A percentile compares a stretch with the other conserved stretches of the same genome.
Evolutionary conservation across 1,140 invertebrate genomes (phyloP).

Genomic region (Epicauta chinensis): DNA sequence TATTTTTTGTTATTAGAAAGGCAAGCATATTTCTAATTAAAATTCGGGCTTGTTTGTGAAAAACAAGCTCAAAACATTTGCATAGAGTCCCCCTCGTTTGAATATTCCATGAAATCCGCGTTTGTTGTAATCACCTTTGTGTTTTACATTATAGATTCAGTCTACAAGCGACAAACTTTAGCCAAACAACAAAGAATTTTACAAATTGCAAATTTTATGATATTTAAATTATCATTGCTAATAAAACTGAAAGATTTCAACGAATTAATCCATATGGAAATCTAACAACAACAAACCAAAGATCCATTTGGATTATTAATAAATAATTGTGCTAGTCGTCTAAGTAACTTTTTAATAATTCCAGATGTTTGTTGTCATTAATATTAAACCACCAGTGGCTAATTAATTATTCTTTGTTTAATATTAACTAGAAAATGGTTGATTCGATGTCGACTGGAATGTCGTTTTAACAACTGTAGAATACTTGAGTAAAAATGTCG

Average conservation of each 20-base stretch:
- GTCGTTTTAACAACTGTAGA: too few species aligned
- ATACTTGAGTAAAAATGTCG: too few species aligned
- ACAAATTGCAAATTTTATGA: not conserved
- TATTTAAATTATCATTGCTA: not conserved
- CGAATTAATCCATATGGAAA: not conserved
- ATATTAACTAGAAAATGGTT: too few species aligned
- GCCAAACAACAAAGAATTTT: slow-evolving; percentile 2
- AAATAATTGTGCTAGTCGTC: too few species aligned
- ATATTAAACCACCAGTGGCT: too few species aligned
- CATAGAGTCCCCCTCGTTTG: slow-evolving; percentile 19
- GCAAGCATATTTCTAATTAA: slow-evolving; percentile 22
- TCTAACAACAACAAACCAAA: not conserved
- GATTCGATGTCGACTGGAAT: too few species aligned
- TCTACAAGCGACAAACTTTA: slow-evolving; percentile 6
- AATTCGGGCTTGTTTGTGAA: slow-evolving; percentile 17
- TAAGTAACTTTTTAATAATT: too few species aligned
- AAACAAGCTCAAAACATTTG: slow-evolving; percentile 21
- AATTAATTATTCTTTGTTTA: too few species aligned
- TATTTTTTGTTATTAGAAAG: slow-evolving; percentile 20
- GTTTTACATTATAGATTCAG: slow-evolving; percentile 19
- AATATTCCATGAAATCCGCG: slow-evolving; percentile 22
- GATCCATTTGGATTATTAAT: not conserved
- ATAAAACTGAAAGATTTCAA: too few species aligned
- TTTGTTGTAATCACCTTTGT: slow-evolving; percentile 16
- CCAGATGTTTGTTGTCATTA: too few species aligned